These are phyloP conservation scores for Rhea pennata DNA, from an alignment of 2,113 vertebrate genomes.

Conservation along the genomic window DNA sequence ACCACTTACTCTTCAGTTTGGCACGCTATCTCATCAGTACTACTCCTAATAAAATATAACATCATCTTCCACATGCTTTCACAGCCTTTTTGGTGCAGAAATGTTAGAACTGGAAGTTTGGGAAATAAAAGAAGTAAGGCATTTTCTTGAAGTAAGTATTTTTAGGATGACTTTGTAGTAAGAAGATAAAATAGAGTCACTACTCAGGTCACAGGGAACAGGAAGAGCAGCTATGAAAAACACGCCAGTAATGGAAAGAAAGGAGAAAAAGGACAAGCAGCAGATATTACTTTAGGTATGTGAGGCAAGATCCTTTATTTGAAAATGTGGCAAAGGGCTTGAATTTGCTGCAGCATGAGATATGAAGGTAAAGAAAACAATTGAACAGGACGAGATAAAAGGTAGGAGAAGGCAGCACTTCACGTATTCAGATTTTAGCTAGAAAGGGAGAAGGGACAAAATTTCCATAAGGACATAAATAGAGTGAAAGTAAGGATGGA, in stretches of 20 bases:
- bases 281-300: neutral
- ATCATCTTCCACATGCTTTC: neutral
- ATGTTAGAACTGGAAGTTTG: neutral
- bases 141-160: neutral
- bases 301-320: neutral
- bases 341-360: neutral
- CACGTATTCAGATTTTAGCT: neutral
- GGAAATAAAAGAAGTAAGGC: neutral
- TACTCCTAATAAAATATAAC: neutral
- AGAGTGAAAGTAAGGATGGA: neutral
- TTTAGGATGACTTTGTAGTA: neutral
- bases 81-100: neutral
- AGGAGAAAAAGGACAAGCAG: neutral
- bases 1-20: neutral
- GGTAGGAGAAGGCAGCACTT: fast-evolving
- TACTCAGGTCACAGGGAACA: neutral
- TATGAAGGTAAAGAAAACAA: neutral
- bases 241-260: neutral
- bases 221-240: neutral
- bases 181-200: neutral
- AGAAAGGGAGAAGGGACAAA: neutral
- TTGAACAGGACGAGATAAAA: neutral
- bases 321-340: neutral
- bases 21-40: neutral
- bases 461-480: neutral